A percentile compares a stretch with the other conserved stretches of the same genome.
These are phyloP conservation scores for Mystacornis crossleyi DNA, from an alignment of 2,113 vertebrate species.

Conservation along the genomic window DNA sequence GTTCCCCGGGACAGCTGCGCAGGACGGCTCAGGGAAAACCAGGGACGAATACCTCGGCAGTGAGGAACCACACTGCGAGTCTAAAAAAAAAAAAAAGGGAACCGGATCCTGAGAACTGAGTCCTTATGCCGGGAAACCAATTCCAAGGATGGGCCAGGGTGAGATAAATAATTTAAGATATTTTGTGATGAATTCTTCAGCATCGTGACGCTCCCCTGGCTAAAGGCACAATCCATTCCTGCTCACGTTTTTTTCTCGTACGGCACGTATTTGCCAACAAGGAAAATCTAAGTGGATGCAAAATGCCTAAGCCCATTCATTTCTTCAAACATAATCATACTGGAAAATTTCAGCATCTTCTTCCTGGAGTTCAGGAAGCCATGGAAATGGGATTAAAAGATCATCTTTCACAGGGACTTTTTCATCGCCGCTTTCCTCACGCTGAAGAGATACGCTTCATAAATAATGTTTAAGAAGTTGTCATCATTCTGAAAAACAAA, in stretches of 20 bases:
- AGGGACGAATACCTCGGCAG: background rate
- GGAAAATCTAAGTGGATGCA: background rate
- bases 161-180: conserved; percentile 6
- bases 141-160: background rate
- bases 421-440: conserved; percentile 62
- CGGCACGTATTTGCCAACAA: background rate
- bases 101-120: background rate
- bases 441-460: conserved; percentile 86
- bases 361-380: background rate
- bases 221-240: conserved; percentile 41
- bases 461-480: conserved; percentile 92
- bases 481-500: conserved; percentile 87
- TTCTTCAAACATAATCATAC: background rate
- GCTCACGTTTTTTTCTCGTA: background rate
- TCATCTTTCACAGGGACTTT: conserved; percentile 58
- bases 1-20: background rate
- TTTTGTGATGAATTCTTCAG: background rate
- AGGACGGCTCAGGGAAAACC: background rate
- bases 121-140: background rate
- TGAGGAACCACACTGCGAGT: background rate
- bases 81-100: background rate
- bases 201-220: background rate
- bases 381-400: background rate
- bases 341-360: background rate
- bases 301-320: conserved; percentile 6